phyloP scores from a whole-genome alignment of 2,888 invertebrate species.

The Choreutis nemorana region DNA sequence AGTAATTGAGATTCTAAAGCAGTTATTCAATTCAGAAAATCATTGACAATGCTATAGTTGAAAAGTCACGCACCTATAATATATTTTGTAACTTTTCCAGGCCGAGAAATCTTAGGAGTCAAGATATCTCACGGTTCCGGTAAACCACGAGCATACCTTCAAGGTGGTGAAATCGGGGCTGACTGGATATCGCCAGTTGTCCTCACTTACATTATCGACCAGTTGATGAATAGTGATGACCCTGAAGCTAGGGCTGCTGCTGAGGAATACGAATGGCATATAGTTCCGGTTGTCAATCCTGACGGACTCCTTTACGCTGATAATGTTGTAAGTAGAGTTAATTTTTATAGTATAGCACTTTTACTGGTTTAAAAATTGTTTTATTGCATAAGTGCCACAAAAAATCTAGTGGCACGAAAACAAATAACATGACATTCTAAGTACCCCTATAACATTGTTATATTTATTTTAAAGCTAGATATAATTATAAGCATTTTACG shows the following conservation, averaged over 20 bases:
- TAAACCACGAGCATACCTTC: conserved; percentile 31
- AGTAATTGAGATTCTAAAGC: too few relatives aligned
- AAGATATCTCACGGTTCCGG: conserved; percentile 35
- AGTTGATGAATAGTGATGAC: conserved; percentile 65
- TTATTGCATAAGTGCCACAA: too few relatives aligned
- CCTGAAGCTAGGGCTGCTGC: conserved; percentile 50
- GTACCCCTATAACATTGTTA: too few relatives aligned
- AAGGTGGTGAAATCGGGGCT: conserved; percentile 72
- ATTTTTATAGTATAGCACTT: too few relatives aligned
- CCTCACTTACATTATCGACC: conserved; percentile 68
- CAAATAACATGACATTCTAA: too few relatives aligned
- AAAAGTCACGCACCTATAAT: too few relatives aligned
- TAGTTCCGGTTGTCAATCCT: conserved; percentile 78
- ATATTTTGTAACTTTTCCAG: conserved; percentile 18
- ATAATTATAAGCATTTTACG: too few relatives aligned
- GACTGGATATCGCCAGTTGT: conserved; percentile 79
- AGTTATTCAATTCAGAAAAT: too few relatives aligned
- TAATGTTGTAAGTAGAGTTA: conserved; percentile 52
- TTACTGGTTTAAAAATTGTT: conserved; percentile 21
- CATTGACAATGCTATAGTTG: too few relatives aligned
- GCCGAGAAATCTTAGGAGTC: conserved; percentile 53
- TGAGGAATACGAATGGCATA: conserved; percentile 73
- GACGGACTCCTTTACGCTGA: conserved; percentile 79
- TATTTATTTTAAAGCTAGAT: too few relatives aligned
- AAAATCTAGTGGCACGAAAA: too few relatives aligned